These are phyloP conservation scores for Myodes glareolus DNA, from an alignment of 2,113 vertebrate genomes.

Conservation along the genomic window DNA sequence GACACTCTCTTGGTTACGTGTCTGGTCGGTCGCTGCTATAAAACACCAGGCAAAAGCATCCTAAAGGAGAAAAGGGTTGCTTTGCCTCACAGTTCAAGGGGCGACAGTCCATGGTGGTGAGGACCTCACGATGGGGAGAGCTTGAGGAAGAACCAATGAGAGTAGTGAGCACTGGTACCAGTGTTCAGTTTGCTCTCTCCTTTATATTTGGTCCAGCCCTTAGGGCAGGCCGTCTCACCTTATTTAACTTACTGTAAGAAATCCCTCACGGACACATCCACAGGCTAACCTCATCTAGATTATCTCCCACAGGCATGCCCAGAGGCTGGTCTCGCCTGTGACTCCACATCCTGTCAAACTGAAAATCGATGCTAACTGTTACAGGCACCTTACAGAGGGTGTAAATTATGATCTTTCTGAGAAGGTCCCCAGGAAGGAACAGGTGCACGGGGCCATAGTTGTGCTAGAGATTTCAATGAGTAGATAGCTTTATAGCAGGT, in stretches of 20 bases:
- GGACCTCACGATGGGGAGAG: neutral
- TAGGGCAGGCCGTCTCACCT: neutral
- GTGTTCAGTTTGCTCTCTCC: neutral
- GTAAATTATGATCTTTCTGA: neutral
- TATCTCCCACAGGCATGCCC: neutral
- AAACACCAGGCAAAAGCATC: too few relatives aligned
- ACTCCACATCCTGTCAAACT: neutral
- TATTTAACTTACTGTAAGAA: neutral
- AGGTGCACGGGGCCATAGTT: neutral
- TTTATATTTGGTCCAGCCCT: neutral
- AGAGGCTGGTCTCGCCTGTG: neutral
- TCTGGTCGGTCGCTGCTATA: neutral
- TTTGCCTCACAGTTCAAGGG: neutral
- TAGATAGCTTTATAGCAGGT: neutral
- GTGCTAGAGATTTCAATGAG: conserved; percentile 5
- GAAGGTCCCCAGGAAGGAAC: neutral
- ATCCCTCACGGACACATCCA: neutral
- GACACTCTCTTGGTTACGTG: neutral
- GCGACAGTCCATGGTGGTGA: too few relatives aligned
- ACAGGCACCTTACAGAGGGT: neutral
- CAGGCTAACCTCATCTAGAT: neutral
- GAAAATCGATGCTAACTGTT: neutral
- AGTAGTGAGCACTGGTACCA: neutral
- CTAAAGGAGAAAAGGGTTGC: neutral
- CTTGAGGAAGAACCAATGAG: neutral